Conservation (phyloP, 2,888 invertebrate genomes). For the Himalopsyche japonica region DNA sequence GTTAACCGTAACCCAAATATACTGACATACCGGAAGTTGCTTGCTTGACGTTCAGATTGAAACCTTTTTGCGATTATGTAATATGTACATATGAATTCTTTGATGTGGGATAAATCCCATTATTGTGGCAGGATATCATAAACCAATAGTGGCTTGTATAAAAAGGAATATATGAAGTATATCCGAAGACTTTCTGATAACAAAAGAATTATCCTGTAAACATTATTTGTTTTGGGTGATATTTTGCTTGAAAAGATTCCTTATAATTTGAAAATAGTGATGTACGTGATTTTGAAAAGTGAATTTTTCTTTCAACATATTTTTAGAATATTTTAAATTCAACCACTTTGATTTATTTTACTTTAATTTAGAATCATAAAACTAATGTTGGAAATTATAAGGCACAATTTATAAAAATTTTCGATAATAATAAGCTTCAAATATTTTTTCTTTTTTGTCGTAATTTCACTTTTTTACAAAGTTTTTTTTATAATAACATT, state of each 20-base stretch:
- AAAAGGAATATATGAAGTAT: neutral
- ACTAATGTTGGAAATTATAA: no score
- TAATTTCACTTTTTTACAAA: no score
- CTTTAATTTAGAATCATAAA: no score
- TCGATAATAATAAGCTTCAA: no score
- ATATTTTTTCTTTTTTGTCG: no score
- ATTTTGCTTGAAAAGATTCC: neutral
- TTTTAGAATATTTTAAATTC: no score
- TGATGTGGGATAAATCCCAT: neutral
- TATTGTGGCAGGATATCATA: neutral
- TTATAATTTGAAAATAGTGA: neutral
- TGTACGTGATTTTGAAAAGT: no score
- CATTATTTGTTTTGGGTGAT: neutral
- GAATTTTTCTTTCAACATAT: no score
- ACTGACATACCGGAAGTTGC: neutral
- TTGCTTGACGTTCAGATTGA: neutral
- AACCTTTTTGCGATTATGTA: neutral
- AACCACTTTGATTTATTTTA: no score
- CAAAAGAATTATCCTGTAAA: neutral
- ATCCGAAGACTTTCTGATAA: neutral
- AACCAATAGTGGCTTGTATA: neutral
- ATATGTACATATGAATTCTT: slow-evolving; percentile 1
- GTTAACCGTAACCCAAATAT: neutral
- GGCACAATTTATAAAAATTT: no score
- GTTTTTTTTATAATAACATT: no score